Evolutionary conservation across 2,797 vertebrate genomes (phyloP).

Genomic region (Thripadectes ignobilis): DNA sequence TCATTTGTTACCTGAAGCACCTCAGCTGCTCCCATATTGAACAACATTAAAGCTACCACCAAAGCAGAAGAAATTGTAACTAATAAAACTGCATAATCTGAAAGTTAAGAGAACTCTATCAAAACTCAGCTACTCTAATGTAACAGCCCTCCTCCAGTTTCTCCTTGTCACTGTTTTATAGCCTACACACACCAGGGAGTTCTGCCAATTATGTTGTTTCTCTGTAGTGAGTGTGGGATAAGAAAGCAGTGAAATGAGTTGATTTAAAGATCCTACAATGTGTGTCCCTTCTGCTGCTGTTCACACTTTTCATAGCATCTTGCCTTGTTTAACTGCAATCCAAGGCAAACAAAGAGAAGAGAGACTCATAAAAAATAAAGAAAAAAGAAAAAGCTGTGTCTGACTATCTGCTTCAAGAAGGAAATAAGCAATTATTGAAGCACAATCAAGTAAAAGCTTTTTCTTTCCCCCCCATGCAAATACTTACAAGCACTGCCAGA

Average conservation of each 20-base stretch:
- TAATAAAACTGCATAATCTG: background rate
- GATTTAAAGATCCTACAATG: background rate
- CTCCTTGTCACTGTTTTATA: background rate
- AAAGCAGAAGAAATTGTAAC: background rate
- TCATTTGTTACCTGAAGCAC: background rate
- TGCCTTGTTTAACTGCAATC: background rate
- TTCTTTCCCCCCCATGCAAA: background rate
- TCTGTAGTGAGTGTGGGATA: background rate
- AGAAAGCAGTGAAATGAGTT: background rate
- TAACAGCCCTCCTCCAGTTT: background rate
- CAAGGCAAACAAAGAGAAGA: background rate
- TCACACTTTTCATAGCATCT: background rate
- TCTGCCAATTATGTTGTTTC: background rate
- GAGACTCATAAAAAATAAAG: background rate
- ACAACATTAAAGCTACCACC: background rate
- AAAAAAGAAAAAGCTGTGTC: background rate
- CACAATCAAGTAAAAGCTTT: background rate
- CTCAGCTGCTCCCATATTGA: background rate
- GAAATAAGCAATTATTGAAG: background rate
- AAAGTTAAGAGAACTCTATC: background rate
- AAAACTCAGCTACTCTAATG: background rate
- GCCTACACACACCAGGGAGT: background rate
- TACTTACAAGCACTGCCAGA: slow-evolving; percentile 63
- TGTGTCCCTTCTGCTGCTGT: background rate
- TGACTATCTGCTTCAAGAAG: background rate